Evolutionary conservation across 2,797 vertebrate genomes (phyloP).

Genomic region (Argentina silus): DNA sequence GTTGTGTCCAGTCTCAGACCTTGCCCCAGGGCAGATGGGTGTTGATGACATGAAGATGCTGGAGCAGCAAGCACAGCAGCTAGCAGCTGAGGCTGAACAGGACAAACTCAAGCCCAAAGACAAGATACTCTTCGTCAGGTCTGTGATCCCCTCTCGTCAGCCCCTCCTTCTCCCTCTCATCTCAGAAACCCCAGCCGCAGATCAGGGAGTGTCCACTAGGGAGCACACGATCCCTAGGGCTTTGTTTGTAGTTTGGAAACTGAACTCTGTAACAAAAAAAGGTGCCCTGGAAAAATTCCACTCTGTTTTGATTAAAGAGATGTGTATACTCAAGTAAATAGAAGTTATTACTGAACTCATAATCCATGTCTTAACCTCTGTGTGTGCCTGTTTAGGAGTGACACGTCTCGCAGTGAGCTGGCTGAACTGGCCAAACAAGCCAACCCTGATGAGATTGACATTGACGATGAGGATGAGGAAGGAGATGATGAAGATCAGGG

Average conservation of each 20-base stretch:
- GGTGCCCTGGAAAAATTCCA: not conserved
- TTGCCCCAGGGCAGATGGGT: slow-evolving; percentile 87
- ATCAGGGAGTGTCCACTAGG: not conserved
- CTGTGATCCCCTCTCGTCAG: slow-evolving; percentile 23
- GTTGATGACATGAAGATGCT: slow-evolving; percentile 93
- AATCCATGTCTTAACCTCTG: slow-evolving; percentile 1
- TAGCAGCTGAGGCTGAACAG: slow-evolving; percentile 86
- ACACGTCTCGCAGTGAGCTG: slow-evolving; percentile 87
- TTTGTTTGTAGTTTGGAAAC: not conserved
- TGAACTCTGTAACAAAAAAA: not conserved
- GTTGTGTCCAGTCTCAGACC: slow-evolving; percentile 83
- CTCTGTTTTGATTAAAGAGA: not conserved
- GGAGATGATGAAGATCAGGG: slow-evolving; percentile 82
- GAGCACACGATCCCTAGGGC: not conserved
- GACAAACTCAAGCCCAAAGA: slow-evolving; percentile 89
- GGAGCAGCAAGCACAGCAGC: slow-evolving; percentile 89
- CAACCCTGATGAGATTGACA: slow-evolving; percentile 93
- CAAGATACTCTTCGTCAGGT: slow-evolving; percentile 95
- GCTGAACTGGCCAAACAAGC: slow-evolving; percentile 87
- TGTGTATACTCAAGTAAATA: slow-evolving; percentile 1
- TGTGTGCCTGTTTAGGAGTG: slow-evolving; percentile 78
- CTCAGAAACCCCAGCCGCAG: not conserved
- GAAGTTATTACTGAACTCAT: too few relatives aligned
- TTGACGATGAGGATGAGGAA: slow-evolving; percentile 84
- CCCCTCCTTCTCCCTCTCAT: not conserved